These are phyloP conservation scores for Yoshiicerus persimilis DNA, from an alignment of 1,140 invertebrate genomes.

Conservation along the genomic window DNA sequence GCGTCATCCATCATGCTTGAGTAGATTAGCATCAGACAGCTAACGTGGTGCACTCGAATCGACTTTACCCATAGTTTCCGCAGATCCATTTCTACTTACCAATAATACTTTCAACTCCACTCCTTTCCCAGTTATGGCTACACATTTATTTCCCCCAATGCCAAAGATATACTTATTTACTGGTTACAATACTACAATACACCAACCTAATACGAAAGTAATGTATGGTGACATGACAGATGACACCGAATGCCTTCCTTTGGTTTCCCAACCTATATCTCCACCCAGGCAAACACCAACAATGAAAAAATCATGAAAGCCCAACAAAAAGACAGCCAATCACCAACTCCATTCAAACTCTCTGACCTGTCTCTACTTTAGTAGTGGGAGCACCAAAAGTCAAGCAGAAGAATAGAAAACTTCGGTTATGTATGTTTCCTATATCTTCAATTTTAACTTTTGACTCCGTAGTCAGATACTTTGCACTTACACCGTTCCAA, in stretches of 20 bases:
- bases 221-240: not conserved
- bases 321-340: not conserved
- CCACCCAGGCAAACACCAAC: too few species aligned
- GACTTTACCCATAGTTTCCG: not conserved
- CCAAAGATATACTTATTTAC: not conserved
- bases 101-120: too few species aligned
- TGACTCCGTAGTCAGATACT: too few species aligned
- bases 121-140: not conserved
- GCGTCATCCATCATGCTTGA: not conserved
- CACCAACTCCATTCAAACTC: not conserved
- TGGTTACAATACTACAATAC: not conserved
- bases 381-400: not conserved
- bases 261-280: not conserved
- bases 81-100: not conserved
- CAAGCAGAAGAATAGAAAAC: not conserved
- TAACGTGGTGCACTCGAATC: not conserved
- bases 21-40: not conserved
- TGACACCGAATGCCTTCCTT: too few species aligned
- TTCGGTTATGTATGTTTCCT: not conserved
- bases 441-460: not conserved
- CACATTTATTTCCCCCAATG: not conserved
- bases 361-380: not conserved
- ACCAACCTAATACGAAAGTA: not conserved
- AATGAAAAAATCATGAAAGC: not conserved
- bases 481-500: too few species aligned